phyloP scores from a whole-genome alignment of 1,140 invertebrate genomes.

The Antheraea mylitta region DNA sequence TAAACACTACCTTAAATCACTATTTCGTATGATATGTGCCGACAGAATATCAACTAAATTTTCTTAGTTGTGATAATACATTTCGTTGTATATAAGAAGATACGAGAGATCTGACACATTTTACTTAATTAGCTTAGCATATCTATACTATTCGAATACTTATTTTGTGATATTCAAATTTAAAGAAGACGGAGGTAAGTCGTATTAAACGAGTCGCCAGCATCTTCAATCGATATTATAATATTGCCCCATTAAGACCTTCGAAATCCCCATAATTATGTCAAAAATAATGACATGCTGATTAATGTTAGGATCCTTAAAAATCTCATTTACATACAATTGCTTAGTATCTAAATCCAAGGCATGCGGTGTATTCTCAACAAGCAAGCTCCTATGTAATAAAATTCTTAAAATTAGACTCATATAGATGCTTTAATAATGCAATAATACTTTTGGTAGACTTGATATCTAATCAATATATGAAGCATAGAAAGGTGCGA shows the following conservation, averaged over 20 bases:
- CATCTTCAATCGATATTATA: constrained; percentile 59
- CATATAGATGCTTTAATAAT: constrained; percentile 52
- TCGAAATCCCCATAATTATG: constrained; percentile 47
- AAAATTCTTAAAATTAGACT: constrained; percentile 31
- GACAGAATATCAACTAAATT: constrained; percentile 57
- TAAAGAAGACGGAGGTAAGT: constrained; percentile 71
- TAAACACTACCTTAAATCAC: constrained; percentile 70
- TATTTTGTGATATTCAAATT: constrained; percentile 48
- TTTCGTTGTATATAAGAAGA: constrained; percentile 55
- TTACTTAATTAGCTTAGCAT: constrained; percentile 41
- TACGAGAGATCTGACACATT: constrained; percentile 62
- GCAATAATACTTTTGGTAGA: constrained; percentile 76
- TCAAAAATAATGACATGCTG: constrained; percentile 15
- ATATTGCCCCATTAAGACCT: constrained; percentile 59
- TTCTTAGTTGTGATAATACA: constrained; percentile 14
- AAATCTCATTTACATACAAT: constrained; percentile 55
- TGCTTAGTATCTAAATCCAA: constrained; percentile 40
- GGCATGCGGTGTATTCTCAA: constrained; percentile 49
- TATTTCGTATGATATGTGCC: constrained; percentile 70
- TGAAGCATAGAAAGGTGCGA: constrained; percentile 26
- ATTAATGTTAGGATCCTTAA: constrained; percentile 31
- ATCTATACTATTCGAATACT: constrained; percentile 55
- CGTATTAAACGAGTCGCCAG: constrained; percentile 66
- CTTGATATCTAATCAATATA: constrained; percentile 52
- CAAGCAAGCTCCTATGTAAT: constrained; percentile 45